These are phyloP conservation scores for Lepidotrigona ventralis DNA, from an alignment of 1,140 invertebrate genomes.

Conservation along the genomic window DNA sequence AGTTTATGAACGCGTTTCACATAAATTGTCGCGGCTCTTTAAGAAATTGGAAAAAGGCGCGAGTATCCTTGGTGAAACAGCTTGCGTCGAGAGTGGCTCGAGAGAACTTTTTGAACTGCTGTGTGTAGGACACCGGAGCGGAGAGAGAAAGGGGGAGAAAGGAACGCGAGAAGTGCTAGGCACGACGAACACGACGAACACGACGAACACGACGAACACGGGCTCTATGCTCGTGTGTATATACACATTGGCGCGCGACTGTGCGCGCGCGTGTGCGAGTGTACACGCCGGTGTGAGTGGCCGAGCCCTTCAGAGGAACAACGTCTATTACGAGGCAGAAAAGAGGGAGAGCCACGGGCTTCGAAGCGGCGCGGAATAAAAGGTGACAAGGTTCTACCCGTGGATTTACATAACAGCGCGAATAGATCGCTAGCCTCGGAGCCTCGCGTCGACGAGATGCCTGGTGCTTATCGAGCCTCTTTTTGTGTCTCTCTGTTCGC, in stretches of 20 bases:
- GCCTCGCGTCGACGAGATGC: not conserved
- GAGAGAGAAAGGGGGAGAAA: constrained; percentile 36
- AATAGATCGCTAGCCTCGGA: constrained; percentile 7
- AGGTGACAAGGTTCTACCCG: constrained; percentile 23
- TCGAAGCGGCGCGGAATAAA: constrained; percentile 16
- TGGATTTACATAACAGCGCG: constrained; percentile 35
- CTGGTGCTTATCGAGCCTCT: not conserved
- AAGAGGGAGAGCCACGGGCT: not conserved
- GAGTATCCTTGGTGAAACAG: constrained; percentile 74
- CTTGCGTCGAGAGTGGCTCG: constrained; percentile 77
- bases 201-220: constrained; percentile 48
- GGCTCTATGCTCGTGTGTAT: not conserved
- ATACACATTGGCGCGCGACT: too few species aligned
- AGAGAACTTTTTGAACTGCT: constrained; percentile 78
- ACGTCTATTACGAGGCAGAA: constrained; percentile 9
- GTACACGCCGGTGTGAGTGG: not conserved
- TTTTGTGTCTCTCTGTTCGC: not conserved
- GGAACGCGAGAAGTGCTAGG: constrained; percentile 28
- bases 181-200: constrained; percentile 49
- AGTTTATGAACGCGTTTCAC: constrained; percentile 80
- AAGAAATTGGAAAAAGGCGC: constrained; percentile 80
- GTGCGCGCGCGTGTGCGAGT: not conserved
- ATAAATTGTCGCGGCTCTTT: constrained; percentile 81
- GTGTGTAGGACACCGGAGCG: constrained; percentile 44
- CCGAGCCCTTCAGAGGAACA: constrained; percentile 8